phyloP scores from a whole-genome alignment of 2,888 invertebrate genomes.

The Alentia gelatinosa region DNA sequence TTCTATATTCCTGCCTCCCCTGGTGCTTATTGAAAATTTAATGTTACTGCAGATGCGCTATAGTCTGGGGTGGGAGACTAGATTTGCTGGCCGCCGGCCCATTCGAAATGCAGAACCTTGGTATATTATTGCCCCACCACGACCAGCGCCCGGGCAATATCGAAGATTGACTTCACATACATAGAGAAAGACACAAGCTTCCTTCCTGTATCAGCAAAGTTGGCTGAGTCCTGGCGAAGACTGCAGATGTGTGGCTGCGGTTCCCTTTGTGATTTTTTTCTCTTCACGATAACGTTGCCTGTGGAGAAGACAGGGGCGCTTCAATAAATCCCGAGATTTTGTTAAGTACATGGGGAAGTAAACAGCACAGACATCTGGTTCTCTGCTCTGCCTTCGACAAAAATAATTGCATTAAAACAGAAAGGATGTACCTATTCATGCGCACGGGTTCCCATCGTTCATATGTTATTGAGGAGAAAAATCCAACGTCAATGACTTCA shows the following conservation, averaged over 20 bases:
- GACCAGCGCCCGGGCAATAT: not conserved
- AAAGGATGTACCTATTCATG: constrained; percentile 8
- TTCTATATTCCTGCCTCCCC: not conserved
- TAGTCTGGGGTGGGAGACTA: constrained; percentile 4
- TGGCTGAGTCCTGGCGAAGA: not conserved
- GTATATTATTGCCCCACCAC: not conserved
- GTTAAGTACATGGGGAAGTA: constrained; percentile 33
- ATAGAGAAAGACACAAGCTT: not conserved
- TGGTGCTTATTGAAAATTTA: constrained; percentile 38
- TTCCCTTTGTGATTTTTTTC: not conserved
- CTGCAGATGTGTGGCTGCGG: not conserved
- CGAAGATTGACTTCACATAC: not conserved
- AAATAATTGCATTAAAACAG: constrained; percentile 29
- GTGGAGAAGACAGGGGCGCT: not conserved
- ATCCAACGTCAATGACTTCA: not conserved
- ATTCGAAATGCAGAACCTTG: not conserved
- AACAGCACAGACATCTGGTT: constrained; percentile 20
- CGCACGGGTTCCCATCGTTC: not conserved
- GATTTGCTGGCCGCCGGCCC: not conserved
- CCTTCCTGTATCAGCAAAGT: not conserved
- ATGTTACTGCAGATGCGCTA: constrained; percentile 19
- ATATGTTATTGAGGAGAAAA: constrained; percentile 29
- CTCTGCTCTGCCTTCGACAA: not conserved
- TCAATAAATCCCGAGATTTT: not conserved
- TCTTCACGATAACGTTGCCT: not conserved